Evolutionary conservation across 1,140 invertebrate species (phyloP).

Genomic region (Lepeophtheirus salmonis): DNA sequence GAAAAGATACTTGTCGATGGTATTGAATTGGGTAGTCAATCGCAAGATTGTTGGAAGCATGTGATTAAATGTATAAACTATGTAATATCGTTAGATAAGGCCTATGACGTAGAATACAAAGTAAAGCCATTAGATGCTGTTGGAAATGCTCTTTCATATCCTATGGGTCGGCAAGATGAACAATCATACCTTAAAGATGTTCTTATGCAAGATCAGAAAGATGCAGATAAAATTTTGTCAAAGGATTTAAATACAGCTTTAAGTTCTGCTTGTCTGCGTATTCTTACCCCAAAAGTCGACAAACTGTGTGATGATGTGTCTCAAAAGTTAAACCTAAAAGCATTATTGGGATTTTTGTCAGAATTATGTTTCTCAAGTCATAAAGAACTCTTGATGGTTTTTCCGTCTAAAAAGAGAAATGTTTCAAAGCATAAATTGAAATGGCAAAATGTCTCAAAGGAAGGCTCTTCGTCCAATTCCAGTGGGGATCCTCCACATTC

Average conservation of each 20-base stretch:
- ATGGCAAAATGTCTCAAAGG: not conserved
- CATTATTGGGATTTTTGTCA: slow-evolving; percentile 56
- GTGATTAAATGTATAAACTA: slow-evolving; percentile 50
- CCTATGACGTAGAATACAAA: not conserved
- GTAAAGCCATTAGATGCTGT: not conserved
- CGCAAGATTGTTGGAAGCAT: slow-evolving; percentile 75
- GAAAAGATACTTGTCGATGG: slow-evolving; percentile 61
- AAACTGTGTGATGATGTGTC: slow-evolving; percentile 53
- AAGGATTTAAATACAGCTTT: not conserved
- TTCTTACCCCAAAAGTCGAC: slow-evolving; percentile 2
- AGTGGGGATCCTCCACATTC: not conserved
- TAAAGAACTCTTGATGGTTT: slow-evolving; percentile 40
- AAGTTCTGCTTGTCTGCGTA: not conserved
- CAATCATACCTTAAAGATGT: not conserved
- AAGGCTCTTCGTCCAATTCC: not conserved
- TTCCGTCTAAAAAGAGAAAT: not conserved
- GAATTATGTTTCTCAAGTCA: slow-evolving; percentile 61
- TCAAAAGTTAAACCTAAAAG: slow-evolving; percentile 58
- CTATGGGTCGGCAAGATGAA: not conserved
- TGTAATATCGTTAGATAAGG: not conserved
- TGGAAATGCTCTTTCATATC: not conserved
- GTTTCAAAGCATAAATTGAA: not conserved
- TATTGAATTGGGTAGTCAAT: slow-evolving; percentile 70
- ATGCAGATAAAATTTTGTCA: not conserved
- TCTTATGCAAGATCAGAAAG: slow-evolving; percentile 2